Evolutionary conservation across 2,797 vertebrate species (phyloP).

Genomic region (Labeo calbasu): DNA sequence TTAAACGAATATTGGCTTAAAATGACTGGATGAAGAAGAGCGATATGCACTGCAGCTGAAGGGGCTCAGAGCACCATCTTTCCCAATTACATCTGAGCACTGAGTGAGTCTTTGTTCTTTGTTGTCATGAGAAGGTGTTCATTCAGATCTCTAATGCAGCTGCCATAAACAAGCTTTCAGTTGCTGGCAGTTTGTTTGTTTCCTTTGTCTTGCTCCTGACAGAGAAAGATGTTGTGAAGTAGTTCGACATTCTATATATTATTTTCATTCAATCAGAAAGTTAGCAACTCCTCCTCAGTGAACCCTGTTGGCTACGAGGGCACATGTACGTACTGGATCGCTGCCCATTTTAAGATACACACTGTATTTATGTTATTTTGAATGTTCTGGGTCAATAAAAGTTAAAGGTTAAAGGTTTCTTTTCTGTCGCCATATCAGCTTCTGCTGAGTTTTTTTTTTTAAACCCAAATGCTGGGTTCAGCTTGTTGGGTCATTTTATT

Average conservation of each 20-base stretch:
- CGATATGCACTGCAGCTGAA: conserved; percentile 9
- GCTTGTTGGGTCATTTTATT: no score
- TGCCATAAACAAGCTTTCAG: conserved; percentile 36
- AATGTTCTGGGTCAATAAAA: background rate
- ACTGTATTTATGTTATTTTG: background rate
- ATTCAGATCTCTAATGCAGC: conserved; percentile 25
- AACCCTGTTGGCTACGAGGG: background rate
- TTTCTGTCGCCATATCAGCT: background rate
- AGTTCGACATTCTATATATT: conserved; percentile 26
- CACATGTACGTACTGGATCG: background rate
- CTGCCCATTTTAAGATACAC: background rate
- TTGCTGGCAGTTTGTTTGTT: conserved; percentile 35
- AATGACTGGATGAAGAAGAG: conserved; percentile 10
- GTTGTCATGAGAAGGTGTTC: conserved; percentile 33
- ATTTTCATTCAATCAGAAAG: background rate
- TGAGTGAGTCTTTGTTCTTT: conserved; percentile 23
- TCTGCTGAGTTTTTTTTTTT: no score
- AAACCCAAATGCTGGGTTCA: no score
- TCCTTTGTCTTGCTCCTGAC: conserved; percentile 32
- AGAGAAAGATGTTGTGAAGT: conserved; percentile 4
- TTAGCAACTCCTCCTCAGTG: background rate
- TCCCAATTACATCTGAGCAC: conserved; percentile 33
- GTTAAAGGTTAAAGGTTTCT: background rate
- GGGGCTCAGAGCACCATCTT: conserved; percentile 16
- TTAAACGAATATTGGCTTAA: background rate